Evolutionary conservation across 1,140 invertebrate species (phyloP).

Genomic region (Calliphora vicina): DNA sequence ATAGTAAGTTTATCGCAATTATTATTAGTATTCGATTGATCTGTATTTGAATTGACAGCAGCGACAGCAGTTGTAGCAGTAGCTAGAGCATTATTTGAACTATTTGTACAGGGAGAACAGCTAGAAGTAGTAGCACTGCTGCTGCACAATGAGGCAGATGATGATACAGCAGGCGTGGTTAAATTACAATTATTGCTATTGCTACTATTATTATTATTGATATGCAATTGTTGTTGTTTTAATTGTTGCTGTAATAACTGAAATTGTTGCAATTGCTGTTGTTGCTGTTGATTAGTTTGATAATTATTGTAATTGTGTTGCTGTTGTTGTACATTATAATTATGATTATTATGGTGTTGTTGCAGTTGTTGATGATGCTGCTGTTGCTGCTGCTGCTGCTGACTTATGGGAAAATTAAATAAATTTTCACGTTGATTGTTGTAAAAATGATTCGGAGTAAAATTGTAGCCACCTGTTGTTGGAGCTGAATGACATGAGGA

Average conservation of each 20-base stretch:
- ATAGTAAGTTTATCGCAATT: slow-evolving; percentile 58
- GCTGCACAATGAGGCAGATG: not conserved
- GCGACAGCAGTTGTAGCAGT: not conserved
- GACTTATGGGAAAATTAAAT: slow-evolving; percentile 15
- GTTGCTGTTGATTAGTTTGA: slow-evolving; percentile 3
- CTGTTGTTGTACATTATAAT: slow-evolving; percentile 27
- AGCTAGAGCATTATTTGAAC: not conserved
- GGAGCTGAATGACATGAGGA: not conserved
- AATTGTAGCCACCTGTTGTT: slow-evolving; percentile 8
- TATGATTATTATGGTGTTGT: slow-evolving; percentile 30
- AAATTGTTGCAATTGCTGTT: slow-evolving; percentile 31
- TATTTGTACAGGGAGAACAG: not conserved
- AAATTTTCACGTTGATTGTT: slow-evolving; percentile 25
- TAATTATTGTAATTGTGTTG: slow-evolving; percentile 1
- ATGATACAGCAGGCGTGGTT: not conserved
- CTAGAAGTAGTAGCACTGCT: not conserved
- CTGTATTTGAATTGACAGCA: not conserved
- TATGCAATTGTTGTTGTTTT: slow-evolving; percentile 37
- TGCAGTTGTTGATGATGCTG: slow-evolving; percentile 41
- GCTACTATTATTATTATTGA: not conserved
- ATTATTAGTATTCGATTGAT: slow-evolving; percentile 3
- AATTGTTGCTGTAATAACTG: slow-evolving; percentile 32
- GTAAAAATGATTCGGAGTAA: slow-evolving; percentile 3
- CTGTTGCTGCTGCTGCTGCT: slow-evolving; percentile 43
- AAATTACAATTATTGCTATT: not conserved